phyloP scores from a whole-genome alignment of 1,140 invertebrate genomes.

The Trichogramma pretiosum region DNA sequence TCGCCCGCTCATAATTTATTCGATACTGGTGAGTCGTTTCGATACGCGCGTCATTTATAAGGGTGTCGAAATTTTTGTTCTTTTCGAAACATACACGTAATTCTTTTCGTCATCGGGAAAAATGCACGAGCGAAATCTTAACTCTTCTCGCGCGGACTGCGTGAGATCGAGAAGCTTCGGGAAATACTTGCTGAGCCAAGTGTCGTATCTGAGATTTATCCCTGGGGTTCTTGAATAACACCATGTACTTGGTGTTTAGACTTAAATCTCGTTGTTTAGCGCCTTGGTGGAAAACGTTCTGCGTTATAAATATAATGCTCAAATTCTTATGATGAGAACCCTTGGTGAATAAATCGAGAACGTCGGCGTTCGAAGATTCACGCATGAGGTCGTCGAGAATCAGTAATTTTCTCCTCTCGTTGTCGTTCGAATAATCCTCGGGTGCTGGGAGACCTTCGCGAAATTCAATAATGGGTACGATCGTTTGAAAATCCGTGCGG shows the following conservation, averaged over 20 bases:
- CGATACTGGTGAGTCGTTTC: no score
- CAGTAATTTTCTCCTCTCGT: background rate
- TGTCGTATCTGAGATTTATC: background rate
- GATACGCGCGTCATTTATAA: background rate
- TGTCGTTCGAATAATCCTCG: background rate
- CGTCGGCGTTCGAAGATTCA: background rate
- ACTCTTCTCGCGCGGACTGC: background rate
- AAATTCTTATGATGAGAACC: background rate
- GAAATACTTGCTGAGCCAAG: background rate
- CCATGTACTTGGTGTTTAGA: background rate
- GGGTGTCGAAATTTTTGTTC: no score
- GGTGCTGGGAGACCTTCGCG: background rate
- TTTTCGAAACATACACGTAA: background rate
- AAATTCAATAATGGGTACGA: background rate
- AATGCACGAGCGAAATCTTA: background rate
- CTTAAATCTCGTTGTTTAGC: background rate
- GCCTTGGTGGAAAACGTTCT: background rate
- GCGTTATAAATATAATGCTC: background rate
- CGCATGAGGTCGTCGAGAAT: background rate
- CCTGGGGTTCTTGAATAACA: background rate
- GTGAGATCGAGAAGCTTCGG: constrained; percentile 22
- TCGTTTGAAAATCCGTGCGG: background rate
- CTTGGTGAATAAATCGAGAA: background rate
- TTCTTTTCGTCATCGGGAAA: background rate
- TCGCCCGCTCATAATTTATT: no score